A percentile compares a stretch with the other conserved stretches of the same genome.
These are phyloP conservation scores for Spermophilus dauricus DNA, from an alignment of 2,113 vertebrate species.

Conservation along the genomic window DNA sequence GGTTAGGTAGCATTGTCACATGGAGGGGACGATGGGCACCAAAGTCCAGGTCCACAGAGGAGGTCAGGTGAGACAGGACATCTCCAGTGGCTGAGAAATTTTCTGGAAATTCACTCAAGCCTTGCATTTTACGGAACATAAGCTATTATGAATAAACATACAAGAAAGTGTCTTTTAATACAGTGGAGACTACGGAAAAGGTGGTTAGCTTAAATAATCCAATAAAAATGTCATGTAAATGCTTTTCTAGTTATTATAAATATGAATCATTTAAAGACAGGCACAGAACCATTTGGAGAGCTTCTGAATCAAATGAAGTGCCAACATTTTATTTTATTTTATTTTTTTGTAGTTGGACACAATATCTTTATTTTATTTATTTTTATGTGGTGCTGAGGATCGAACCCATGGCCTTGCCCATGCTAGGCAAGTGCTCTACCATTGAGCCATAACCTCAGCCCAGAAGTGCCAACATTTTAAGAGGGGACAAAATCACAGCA, in stretches of 20 bases:
- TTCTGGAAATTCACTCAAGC: constrained; percentile 97
- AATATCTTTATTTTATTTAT: too few relatives aligned
- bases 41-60: constrained; percentile 96
- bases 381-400: too few relatives aligned
- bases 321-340: not conserved
- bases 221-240: not conserved
- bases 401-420: too few relatives aligned
- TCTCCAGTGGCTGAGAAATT: constrained; percentile 93
- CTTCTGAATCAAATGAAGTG: not conserved
- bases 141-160: constrained; percentile 87
- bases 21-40: constrained; percentile 91
- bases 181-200: not conserved
- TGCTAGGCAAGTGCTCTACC: too few relatives aligned
- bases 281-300: not conserved
- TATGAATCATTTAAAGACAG: constrained; percentile 28
- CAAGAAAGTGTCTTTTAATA: not conserved
- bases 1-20: constrained; percentile 97
- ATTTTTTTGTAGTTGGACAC: too few relatives aligned
- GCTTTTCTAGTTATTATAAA: constrained; percentile 4
- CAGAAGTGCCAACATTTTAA: not conserved
- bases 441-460: too few relatives aligned
- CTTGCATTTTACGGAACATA: constrained; percentile 98
- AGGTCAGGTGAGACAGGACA: constrained; percentile 97
- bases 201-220: not conserved
- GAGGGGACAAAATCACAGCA: not conserved